These are phyloP conservation scores for Drosophila seclusa DNA, from an alignment of 2,888 invertebrate species.

Conservation along the genomic window DNA sequence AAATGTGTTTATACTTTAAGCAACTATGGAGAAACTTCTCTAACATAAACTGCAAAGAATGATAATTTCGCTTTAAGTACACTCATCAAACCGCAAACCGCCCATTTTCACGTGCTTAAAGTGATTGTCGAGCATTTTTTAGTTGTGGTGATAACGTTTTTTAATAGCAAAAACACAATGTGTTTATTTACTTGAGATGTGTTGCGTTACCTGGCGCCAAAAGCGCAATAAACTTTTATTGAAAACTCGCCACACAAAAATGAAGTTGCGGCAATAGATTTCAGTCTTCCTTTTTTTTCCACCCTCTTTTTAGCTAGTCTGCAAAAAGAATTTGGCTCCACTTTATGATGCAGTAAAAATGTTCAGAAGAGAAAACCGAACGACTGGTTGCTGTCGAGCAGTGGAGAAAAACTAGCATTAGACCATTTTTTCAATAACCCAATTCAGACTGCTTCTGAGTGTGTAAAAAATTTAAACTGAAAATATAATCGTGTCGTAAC, in stretches of 20 bases:
- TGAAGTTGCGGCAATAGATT: constrained; percentile 28
- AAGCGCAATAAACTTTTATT: constrained; percentile 47
- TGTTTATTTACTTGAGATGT: constrained; percentile 33
- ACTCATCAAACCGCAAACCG: not conserved
- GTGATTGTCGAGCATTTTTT: not conserved
- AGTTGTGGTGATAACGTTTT: not conserved
- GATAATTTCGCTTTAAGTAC: not conserved
- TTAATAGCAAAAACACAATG: not conserved
- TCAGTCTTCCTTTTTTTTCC: not conserved
- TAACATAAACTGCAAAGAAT: not conserved
- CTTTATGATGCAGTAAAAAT: constrained; percentile 58
- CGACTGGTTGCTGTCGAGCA: not conserved
- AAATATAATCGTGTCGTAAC: not conserved
- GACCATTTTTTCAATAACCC: not conserved
- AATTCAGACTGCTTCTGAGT: not conserved
- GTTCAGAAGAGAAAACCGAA: constrained; percentile 3
- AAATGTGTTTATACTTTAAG: not conserved
- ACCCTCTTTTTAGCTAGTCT: constrained; percentile 1
- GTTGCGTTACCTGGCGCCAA: constrained; percentile 39
- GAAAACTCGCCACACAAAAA: constrained; percentile 40
- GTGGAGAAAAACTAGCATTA: not conserved
- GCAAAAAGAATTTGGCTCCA: constrained; percentile 27
- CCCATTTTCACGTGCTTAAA: not conserved
- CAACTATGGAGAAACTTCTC: not conserved
- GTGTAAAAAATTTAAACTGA: not conserved